Base-by-base conservation (phyloP, 2,888 invertebrate species). In the Diarsia dahlii region DNA sequence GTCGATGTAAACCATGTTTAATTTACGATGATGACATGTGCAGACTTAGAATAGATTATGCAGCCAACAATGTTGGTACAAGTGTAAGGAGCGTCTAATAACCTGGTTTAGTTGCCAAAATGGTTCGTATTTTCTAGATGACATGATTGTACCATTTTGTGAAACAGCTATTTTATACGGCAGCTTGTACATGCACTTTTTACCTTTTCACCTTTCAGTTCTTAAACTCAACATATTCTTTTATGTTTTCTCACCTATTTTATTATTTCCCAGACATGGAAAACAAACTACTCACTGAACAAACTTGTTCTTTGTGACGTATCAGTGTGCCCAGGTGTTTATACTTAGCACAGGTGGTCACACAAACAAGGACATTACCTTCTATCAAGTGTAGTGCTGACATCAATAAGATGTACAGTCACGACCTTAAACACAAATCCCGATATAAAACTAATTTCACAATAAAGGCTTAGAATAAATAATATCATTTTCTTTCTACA, bases 281-380 rank as follows among this genome's bases (percentile, higher is more conserved):
- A 56, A 81, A 56, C 60, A 66, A 50, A 62, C n/a, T 60, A 60
- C 58, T 28, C 39, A 34, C 28, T 56, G 50, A 12, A 10, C 58
- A 67, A 72, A 80, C 70, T n/a, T 56, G 69, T 82, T 69, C 64
- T 69, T 74, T 60, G 66, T 82, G 82, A 80, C 82, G 82, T 70
- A 18, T 64, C 20, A 5, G 15, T 68, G 58, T 71, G 46, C 34
- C 18, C 68, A 82, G 71, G 69, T 82, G 81, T 70, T 54, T 20
- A 46, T n/a, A 60, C 46, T 63, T 15, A 54, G 54, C 71, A 66
- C 82, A 82, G 82, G 69, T 72, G 81, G 69, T 70, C 60, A 34
- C 62, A 63, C 50, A 48, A 34, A 60, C 71, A 82, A 80, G 79
- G 79, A 72, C 62, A 65, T 62, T 67, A 62, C 68, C 81, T 67